Conservation (phyloP, 2,888 invertebrate genomes). For the Drosophila vallismaia region DNA sequence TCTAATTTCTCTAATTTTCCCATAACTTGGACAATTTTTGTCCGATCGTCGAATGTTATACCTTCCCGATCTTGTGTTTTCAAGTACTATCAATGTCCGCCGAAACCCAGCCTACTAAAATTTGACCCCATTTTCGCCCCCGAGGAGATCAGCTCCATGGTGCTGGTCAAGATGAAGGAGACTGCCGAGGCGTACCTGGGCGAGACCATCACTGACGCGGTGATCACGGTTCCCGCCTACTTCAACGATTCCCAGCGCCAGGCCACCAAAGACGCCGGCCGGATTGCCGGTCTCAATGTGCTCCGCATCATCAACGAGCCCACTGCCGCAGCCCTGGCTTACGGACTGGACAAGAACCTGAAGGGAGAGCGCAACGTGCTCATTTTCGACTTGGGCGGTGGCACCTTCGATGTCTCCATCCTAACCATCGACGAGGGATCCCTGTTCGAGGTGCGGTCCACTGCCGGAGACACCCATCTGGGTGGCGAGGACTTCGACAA, state of each 20-base stretch:
- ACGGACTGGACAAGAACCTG: slow-evolving; percentile 94
- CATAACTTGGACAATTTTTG: no score
- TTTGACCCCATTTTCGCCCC: no score
- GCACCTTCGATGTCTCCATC: slow-evolving; percentile 97
- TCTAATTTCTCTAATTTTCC: no score
- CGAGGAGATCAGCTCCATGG: slow-evolving; percentile 96
- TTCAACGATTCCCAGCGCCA: slow-evolving; percentile 95
- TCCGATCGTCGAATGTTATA: no score
- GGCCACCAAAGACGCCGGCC: slow-evolving; percentile 97
- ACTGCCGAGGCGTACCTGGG: slow-evolving; percentile 95
- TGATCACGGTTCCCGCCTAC: slow-evolving; percentile 95
- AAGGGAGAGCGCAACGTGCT: slow-evolving; percentile 92
- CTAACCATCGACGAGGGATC: slow-evolving; percentile 95
- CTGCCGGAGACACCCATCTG: slow-evolving; percentile 97
- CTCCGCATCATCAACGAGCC: slow-evolving; percentile 96
- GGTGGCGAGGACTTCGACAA: slow-evolving; percentile 95
- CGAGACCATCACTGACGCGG: slow-evolving; percentile 91
- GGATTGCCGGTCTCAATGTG: slow-evolving; percentile 94
- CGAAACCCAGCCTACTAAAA: no score
- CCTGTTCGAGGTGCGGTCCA: slow-evolving; percentile 97
- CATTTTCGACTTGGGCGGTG: slow-evolving; percentile 88
- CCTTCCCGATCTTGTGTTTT: no score
- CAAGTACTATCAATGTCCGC: no score
- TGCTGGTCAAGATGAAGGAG: slow-evolving; percentile 96
- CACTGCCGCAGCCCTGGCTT: slow-evolving; percentile 95